A percentile compares a stretch with the other conserved stretches of the same genome.
These are phyloP conservation scores for Lutjanus campechanus DNA, from an alignment of 2,797 vertebrate species.

Conservation along the genomic window DNA sequence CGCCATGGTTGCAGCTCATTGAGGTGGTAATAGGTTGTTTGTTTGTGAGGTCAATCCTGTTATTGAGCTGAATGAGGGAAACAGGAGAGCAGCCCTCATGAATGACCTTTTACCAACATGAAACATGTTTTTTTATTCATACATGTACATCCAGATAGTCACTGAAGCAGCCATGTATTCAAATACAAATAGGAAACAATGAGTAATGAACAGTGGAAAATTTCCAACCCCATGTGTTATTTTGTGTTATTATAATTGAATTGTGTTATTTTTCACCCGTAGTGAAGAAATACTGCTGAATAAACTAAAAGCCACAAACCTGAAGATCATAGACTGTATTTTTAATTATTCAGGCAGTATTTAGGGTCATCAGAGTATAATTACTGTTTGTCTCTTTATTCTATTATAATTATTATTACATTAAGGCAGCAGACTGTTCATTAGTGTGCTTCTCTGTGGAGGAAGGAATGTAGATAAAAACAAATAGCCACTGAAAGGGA, in stretches of 20 bases:
- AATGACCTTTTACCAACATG: slow-evolving; percentile 16
- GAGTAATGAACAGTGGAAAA: background rate
- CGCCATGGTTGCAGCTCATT: background rate
- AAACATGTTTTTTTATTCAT: slow-evolving; percentile 11
- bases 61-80: slow-evolving; percentile 18
- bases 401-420: background rate
- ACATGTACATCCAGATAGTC: background rate
- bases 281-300: background rate
- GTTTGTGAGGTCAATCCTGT: slow-evolving; percentile 29
- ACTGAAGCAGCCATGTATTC: background rate
- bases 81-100: slow-evolving; percentile 1
- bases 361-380: background rate
- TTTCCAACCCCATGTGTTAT: background rate
- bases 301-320: background rate
- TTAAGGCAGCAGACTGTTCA: background rate
- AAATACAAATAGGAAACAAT: background rate
- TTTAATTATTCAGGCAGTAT: slow-evolving; percentile 12
- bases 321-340: background rate
- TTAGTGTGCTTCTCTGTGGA: slow-evolving; percentile 1
- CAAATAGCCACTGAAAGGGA: slow-evolving; percentile 4
- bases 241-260: background rate
- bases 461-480: slow-evolving; percentile 4
- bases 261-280: background rate
- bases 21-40: background rate
- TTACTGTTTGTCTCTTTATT: background rate